phyloP scores from a whole-genome alignment of 2,113 vertebrate species.

The Tetrao urogallus region DNA sequence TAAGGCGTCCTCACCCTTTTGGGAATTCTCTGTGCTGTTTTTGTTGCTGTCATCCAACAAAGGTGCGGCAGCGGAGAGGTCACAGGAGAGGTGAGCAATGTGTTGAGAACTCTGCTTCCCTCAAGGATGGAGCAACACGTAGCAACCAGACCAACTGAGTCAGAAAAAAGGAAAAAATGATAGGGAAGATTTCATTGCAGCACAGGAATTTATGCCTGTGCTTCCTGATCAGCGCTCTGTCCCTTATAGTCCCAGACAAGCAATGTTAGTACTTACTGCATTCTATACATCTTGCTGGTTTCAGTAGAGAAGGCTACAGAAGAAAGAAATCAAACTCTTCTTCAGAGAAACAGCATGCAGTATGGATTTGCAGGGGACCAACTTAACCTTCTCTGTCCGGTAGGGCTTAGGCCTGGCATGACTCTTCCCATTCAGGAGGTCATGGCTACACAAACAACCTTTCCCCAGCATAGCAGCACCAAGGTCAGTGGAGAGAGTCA shows the following conservation, averaged over 20 bases:
- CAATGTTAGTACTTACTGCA: background rate
- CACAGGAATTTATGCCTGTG: constrained; percentile 13
- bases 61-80: constrained; percentile 77
- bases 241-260: background rate
- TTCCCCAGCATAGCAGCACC: background rate
- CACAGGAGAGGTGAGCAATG: constrained; percentile 71
- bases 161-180: constrained; percentile 48
- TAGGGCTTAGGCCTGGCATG: fast-evolving
- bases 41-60: constrained; percentile 78
- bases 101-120: constrained; percentile 57
- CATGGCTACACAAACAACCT: background rate
- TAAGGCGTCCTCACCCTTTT: constrained; percentile 77
- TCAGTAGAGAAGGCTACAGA: background rate
- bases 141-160: constrained; percentile 62
- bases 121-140: constrained; percentile 56
- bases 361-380: background rate
- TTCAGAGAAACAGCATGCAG: background rate
- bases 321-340: background rate
- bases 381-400: background rate
- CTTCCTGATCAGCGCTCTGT: background rate
- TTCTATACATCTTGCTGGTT: background rate
- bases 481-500: background rate
- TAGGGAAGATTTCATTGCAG: constrained; percentile 1
- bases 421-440: background rate
- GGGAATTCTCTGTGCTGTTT: constrained; percentile 81